phyloP scores from a whole-genome alignment of 2,113 vertebrate species.

The Pseudorasbora parva region DNA sequence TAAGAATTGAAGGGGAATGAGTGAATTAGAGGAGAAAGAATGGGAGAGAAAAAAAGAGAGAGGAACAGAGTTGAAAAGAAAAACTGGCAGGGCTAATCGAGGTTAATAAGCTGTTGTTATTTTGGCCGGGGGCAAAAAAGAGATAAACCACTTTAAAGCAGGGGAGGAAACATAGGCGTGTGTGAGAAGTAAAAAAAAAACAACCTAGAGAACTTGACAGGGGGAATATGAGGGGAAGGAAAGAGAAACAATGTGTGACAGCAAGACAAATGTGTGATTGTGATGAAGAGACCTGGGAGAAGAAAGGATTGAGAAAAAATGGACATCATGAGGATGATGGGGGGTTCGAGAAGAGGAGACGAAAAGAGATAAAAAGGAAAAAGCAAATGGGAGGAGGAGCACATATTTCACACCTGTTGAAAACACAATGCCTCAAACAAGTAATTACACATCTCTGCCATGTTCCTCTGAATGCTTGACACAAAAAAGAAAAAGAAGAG shows the following conservation, averaged over 20 bases:
- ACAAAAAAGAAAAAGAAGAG: constrained; percentile 49
- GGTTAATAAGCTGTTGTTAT: constrained; percentile 79
- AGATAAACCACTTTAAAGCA: constrained; percentile 65
- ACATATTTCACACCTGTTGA: constrained; percentile 75
- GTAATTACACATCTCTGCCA: constrained; percentile 73
- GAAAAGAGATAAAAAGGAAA: constrained; percentile 49
- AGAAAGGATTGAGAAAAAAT: constrained; percentile 29
- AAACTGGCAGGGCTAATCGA: constrained; percentile 70
- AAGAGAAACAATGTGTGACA: constrained; percentile 40
- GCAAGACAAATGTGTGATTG: constrained; percentile 7
- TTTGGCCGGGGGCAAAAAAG: constrained; percentile 68
- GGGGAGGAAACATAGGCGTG: constrained; percentile 44
- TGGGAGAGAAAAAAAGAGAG: constrained; percentile 22
- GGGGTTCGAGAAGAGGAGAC: constrained; percentile 46
- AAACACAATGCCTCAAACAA: constrained; percentile 69
- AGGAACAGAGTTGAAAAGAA: constrained; percentile 37
- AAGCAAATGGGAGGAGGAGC: constrained; percentile 47
- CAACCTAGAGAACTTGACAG: constrained; percentile 48
- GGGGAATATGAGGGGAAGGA: constrained; percentile 3
- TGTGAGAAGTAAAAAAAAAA: constrained; percentile 44
- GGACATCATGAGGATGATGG: constrained; percentile 42
- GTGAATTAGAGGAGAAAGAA: background rate
- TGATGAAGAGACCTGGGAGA: constrained; percentile 11
- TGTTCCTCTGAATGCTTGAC: constrained; percentile 61
- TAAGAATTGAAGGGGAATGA: constrained; percentile 1